Conservation (phyloP, 2,113 vertebrate species). For the Lophura nycthemera region DNA sequence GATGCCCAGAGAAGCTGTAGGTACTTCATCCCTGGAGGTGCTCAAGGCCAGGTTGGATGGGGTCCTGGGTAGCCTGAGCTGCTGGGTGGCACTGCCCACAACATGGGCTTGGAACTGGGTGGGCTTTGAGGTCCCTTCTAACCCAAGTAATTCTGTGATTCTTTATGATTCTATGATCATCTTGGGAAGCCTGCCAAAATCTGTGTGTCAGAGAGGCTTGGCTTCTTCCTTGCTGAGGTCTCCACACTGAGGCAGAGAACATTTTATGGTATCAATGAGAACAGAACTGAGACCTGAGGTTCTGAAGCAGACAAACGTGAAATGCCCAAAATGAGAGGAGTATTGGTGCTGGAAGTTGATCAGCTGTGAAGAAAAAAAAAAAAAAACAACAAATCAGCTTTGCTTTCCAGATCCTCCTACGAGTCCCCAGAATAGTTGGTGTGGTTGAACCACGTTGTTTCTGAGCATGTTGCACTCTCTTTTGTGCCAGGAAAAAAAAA, state of each 20-base stretch:
- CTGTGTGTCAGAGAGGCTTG: neutral
- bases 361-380: slow-evolving; percentile 31
- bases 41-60: neutral
- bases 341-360: slow-evolving; percentile 27
- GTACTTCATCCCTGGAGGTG: neutral
- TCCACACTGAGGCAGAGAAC: neutral
- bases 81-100: neutral
- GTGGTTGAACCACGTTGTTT: neutral
- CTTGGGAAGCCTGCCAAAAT: neutral
- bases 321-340: neutral
- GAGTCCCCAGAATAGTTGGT: slow-evolving; percentile 25
- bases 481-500: neutral
- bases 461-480: neutral
- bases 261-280: neutral
- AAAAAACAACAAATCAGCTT: slow-evolving; percentile 25
- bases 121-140: neutral
- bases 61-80: neutral
- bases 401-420: slow-evolving; percentile 45
- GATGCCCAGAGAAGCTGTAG: neutral
- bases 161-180: neutral
- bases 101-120: neutral
- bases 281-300: neutral
- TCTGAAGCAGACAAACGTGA: neutral
- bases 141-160: neutral
- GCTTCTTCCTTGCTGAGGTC: neutral